Percentiles rank a stretch among this genome's conserved stretches.
Conservation (phyloP, 2,113 vertebrate species). For the Bufo gargarizans region DNA sequence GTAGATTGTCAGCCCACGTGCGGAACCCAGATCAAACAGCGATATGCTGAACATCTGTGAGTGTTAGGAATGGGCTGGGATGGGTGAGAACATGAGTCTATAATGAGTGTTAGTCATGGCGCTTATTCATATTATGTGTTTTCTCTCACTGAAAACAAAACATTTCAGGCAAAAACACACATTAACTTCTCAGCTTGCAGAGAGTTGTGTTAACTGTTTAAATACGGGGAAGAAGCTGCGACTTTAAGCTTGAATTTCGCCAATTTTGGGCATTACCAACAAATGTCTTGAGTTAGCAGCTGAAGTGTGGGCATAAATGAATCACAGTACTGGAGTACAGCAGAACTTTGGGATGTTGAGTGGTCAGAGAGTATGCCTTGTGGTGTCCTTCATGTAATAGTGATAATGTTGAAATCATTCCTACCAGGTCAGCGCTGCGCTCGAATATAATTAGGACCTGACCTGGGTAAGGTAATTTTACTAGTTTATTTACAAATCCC, state of each 20-base stretch:
- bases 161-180: constrained; percentile 25
- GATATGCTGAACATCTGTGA: constrained; percentile 45
- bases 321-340: neutral
- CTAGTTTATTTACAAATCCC: too few relatives aligned
- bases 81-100: constrained; percentile 31
- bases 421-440: too few relatives aligned
- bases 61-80: constrained; percentile 18
- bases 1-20: constrained; percentile 32
- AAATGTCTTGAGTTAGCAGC: neutral
- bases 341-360: neutral
- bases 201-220: neutral
- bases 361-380: neutral
- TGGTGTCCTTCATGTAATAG: too few relatives aligned
- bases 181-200: neutral
- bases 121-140: constrained; percentile 39
- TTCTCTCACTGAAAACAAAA: constrained; percentile 14
- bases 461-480: too few relatives aligned
- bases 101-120: constrained; percentile 42
- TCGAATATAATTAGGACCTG: too few relatives aligned
- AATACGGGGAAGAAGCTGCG: neutral
- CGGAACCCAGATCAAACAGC: constrained; percentile 28
- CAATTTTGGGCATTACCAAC: neutral
- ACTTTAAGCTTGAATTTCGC: neutral
- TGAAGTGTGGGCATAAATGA: neutral
- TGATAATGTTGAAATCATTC: too few relatives aligned